Evolutionary conservation across 1,140 invertebrate species (phyloP), one percentile per base, ranked within the genome.

Genomic region (Drosophila suzukii): DNA sequence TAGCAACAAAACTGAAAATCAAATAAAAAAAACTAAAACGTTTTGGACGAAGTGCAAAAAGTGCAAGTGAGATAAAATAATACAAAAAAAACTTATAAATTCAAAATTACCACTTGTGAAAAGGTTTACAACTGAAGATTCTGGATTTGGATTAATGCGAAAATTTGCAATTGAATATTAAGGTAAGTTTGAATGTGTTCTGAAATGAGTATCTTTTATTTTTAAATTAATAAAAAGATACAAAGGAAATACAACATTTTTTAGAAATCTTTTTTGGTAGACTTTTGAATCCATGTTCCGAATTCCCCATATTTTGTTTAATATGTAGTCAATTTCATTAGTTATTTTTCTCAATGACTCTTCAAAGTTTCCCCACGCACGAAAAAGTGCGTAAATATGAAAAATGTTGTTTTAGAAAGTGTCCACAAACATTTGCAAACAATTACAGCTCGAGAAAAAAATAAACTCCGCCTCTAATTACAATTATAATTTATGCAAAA

Each of bases 111-210:
- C 39, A 77, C 75, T 71, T 75, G 59, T 85, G 74, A 78, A 78
- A 58, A 63, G 55, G 59, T 76, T 72, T 78, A 50, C 41, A 60
- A 54, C 27, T 47, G 27, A 78, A 51, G 49, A 74, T 63, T 74
- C 70, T 75, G 72, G 61, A 75, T 58, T 86, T 88, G 83, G 83
- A 86, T 88, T 86, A 83, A 70, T 49, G 39, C 79, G 79, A 73
- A 73, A 76, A 88, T 80, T 85, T 83, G 79, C 79, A 88, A 86
- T 88, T 88, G 83, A 76, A 86, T 73, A 73, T 67, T 57, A 88
- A 88, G 83, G 83, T 86, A 30, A 79, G 83, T 75, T 53, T 46
- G 0, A 24, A 20, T 2, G 6, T 11, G 5, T 41, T 17, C 17
- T 5, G 0, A 4, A 27, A 27, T 4, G 4, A 27, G 27, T 27